Evolutionary conservation across 2,888 invertebrate genomes (phyloP).

Genomic region (Balanococcus diminutus): DNA sequence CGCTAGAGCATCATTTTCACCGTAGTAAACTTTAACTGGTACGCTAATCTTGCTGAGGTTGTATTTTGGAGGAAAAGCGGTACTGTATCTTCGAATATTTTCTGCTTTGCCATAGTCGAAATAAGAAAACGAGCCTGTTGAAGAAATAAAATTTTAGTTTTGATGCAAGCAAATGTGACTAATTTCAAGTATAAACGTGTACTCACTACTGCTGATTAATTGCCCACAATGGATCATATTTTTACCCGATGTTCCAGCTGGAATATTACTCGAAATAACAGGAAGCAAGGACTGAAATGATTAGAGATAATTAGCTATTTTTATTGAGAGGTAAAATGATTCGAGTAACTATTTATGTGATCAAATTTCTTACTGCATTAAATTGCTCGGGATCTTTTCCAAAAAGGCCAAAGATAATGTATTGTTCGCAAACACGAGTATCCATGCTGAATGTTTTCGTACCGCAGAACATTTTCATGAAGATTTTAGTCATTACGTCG

Average conservation of each 20-base stretch:
- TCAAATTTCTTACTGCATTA: constrained; percentile 65
- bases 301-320: not conserved
- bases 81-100: constrained; percentile 70
- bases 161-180: no score
- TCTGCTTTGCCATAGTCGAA: constrained; percentile 71
- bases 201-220: constrained; percentile 63
- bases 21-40: constrained; percentile 72
- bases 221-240: constrained; percentile 75
- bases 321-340: not conserved
- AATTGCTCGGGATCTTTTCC: constrained; percentile 75
- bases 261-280: constrained; percentile 71
- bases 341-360: no score
- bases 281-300: constrained; percentile 67
- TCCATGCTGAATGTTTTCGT: constrained; percentile 62
- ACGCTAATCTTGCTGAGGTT: constrained; percentile 68
- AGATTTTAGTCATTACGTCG: constrained; percentile 67
- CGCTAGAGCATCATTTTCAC: constrained; percentile 76
- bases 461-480: constrained; percentile 65
- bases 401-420: constrained; percentile 73
- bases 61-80: constrained; percentile 68
- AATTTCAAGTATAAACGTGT: no score
- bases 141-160: not conserved
- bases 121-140: constrained; percentile 59
- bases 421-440: constrained; percentile 74
- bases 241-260: constrained; percentile 77